These are phyloP conservation scores for Oxyteleia sp. DNA, from an alignment of 2,888 invertebrate genomes.

Conservation along the genomic window DNA sequence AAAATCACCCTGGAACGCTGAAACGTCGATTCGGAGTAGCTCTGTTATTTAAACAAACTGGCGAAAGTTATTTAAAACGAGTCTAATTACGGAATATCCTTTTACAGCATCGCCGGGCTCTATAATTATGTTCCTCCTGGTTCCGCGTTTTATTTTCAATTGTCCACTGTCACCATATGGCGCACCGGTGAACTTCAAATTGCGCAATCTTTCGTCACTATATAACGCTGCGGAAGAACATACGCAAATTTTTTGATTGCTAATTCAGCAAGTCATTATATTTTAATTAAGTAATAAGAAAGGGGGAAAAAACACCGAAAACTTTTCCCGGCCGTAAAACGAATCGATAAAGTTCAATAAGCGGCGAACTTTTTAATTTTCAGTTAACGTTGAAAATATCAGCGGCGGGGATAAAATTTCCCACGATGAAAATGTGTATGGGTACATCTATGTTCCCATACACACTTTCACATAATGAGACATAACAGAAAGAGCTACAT, in stretches of 20 bases:
- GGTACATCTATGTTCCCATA: too few relatives aligned
- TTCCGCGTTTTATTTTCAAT: constrained; percentile 27
- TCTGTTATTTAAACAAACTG: constrained; percentile 23
- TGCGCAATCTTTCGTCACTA: constrained; percentile 25
- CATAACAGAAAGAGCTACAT: too few relatives aligned
- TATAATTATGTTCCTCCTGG: constrained; percentile 31
- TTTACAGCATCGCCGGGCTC: constrained; percentile 12
- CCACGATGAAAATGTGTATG: too few relatives aligned
- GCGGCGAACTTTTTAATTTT: constrained; percentile 9
- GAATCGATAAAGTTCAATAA: constrained; percentile 21
- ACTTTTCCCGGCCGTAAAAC: not conserved
- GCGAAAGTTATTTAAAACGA: constrained; percentile 11
- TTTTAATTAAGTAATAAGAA: constrained; percentile 35
- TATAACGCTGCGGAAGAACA: constrained; percentile 19
- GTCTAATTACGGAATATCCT: constrained; percentile 27
- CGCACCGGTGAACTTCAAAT: constrained; percentile 19
- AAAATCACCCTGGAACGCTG: not conserved
- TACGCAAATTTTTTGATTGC: constrained; percentile 45
- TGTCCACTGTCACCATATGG: constrained; percentile 36
- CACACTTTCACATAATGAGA: too few relatives aligned
- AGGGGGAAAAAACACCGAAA: constrained; percentile 10
- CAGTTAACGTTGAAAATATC: not conserved
- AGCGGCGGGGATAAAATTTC: constrained; percentile 1
- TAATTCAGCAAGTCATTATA: constrained; percentile 8
- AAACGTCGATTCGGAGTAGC: not conserved